Conservation (phyloP, 2,113 vertebrate species). For the Larimichthys polyactis region DNA sequence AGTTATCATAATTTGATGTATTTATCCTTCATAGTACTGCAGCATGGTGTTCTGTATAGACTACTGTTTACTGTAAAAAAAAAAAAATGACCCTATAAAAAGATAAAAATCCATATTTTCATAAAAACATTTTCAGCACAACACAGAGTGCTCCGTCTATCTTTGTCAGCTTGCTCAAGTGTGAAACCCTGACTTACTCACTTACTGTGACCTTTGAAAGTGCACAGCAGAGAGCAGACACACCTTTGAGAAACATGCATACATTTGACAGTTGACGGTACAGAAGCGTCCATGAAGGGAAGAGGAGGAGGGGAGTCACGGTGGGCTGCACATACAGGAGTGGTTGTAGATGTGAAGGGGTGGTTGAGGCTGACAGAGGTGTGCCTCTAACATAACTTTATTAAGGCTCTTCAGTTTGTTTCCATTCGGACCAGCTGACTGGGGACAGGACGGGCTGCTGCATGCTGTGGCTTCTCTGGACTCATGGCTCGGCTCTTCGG, state of each 20-base stretch:
- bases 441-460: background rate
- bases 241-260: slow-evolving; percentile 54
- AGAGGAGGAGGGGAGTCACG: background rate
- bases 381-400: slow-evolving; percentile 14
- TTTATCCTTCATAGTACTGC: too few species aligned
- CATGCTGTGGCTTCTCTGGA: background rate
- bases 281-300: background rate
- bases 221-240: background rate
- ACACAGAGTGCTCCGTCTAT: background rate
- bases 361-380: background rate
- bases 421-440: background rate
- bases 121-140: too few species aligned
- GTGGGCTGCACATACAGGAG: background rate
- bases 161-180: background rate
- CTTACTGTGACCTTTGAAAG: background rate
- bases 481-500: slow-evolving; percentile 43
- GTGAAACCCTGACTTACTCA: slow-evolving; percentile 9
- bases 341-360: background rate
- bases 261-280: slow-evolving; percentile 8
- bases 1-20: too few species aligned
- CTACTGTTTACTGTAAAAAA: too few species aligned
- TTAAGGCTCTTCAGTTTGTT: background rate
- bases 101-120: too few species aligned
- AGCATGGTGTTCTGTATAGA: too few species aligned
- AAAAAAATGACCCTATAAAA: too few species aligned